phyloP scores from a whole-genome alignment of 53 echinoderm and acorn worm species.

The Holothuria leucospilota region DNA sequence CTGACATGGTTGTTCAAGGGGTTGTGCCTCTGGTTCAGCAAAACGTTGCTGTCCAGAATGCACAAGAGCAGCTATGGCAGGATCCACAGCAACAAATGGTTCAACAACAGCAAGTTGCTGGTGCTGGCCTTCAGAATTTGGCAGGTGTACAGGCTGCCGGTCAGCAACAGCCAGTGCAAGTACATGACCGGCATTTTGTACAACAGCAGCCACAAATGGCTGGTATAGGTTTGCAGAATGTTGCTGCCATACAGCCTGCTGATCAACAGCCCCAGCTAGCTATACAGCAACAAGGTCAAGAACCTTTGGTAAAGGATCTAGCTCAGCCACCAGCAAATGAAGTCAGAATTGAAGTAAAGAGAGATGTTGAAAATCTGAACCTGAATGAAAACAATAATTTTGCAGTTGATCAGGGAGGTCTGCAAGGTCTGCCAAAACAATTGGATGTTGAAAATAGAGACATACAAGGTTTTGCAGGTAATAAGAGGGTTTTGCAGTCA shows the following conservation, averaged over 20 bases:
- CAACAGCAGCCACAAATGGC: slow-evolving; percentile 53
- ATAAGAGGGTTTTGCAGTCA: slow-evolving; percentile 46
- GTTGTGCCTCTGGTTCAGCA: slow-evolving; percentile 5
- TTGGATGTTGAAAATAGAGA: slow-evolving; percentile 24
- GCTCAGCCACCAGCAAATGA: slow-evolving; percentile 9
- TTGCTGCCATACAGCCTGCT: neutral
- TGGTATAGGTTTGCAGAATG: slow-evolving; percentile 26
- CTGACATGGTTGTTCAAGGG: neutral
- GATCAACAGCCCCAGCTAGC: slow-evolving; percentile 14
- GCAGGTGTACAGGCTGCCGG: slow-evolving; percentile 12
- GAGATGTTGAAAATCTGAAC: neutral
- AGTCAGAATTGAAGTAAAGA: no score
- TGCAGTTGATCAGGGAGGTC: slow-evolving; percentile 7
- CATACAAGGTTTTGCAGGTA: slow-evolving; percentile 9
- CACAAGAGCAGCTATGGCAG: neutral
- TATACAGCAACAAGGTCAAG: slow-evolving; percentile 25
- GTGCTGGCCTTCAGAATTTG: slow-evolving; percentile 8
- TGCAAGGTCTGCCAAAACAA: neutral
- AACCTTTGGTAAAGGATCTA: neutral
- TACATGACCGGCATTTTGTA: slow-evolving; percentile 29
- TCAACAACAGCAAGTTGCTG: slow-evolving; percentile 16
- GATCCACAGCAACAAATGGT: slow-evolving; percentile 4
- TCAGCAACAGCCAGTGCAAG: slow-evolving; percentile 37
- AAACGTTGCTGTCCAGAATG: neutral
- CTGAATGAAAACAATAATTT: neutral